Base-by-base conservation (phyloP, 2,888 invertebrate species). In the Philereme transversata region DNA sequence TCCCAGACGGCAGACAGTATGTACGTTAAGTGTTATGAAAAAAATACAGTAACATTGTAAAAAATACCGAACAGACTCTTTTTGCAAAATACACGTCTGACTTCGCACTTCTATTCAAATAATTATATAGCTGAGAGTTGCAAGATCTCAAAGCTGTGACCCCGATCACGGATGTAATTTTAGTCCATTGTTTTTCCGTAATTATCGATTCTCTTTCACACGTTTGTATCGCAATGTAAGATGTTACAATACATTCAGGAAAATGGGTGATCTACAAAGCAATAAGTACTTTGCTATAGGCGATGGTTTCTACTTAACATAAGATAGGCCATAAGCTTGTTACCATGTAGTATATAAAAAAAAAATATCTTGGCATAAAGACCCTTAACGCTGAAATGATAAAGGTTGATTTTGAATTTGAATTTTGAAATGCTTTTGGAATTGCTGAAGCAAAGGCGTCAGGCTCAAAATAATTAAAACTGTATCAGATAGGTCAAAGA, bases 141-240 rank as follows among this genome's bases (percentile, higher is more conserved):
- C 62, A 66, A 60, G 62, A 66, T 60, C 51, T 55, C 48, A 48
- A 45, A 57, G 44, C 51, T 60, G 52, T 61, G 45, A 63, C 53
- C 51, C 9, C 57, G 51, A 53, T 60, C 47, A 44, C 46, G 60
- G 44, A 60, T 57, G 62, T 54, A 57, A 61, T 54, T 60, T 57
- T 40, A 46, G 46, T 57, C 60, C 54, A 67, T 70, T 68, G 65
- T 67, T 67, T 59, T 68, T 56, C 58, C 57, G 33, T 65, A 61
- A 66, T 65, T 64, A 68, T 65, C 47, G 70, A 67, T 65, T 63
- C 64, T 64, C 57, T 67, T 62, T 66, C 66, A 60, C 64, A 66
- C 65, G 65, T 50, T 61, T 48, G 57, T 63, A 48, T 60, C 63
- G 53, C 48, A 45, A 57, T 54, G 45, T 47, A 44, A 62, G 53